A percentile compares a stretch with the other conserved stretches of the same genome.
These are phyloP conservation scores for Trimorus sp. DNA, from an alignment of 2,888 invertebrate species.

Conservation along the genomic window DNA sequence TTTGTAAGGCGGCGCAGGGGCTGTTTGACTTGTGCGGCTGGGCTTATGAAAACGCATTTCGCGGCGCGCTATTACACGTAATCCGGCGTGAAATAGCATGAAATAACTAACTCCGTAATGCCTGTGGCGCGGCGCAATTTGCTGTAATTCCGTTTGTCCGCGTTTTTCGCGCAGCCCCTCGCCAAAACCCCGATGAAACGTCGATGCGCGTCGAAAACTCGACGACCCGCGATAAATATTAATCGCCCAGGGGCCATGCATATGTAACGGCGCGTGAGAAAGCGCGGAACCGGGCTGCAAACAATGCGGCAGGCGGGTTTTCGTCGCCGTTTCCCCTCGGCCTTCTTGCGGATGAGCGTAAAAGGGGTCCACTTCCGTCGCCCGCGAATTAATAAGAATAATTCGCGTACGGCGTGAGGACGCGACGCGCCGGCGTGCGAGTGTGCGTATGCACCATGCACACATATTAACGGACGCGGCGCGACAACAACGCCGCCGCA, in stretches of 20 bases:
- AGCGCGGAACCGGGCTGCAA: not conserved
- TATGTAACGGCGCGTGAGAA: conserved; percentile 7
- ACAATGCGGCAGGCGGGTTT: not conserved
- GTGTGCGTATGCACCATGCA: conserved; percentile 27
- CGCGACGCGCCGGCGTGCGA: conserved; percentile 69
- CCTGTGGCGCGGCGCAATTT: conserved; percentile 15
- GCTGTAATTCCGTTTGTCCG: conserved; percentile 23
- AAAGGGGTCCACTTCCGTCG: conserved; percentile 40
- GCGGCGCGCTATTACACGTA: conserved; percentile 40
- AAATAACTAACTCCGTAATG: conserved; percentile 43
- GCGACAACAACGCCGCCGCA: conserved; percentile 26
- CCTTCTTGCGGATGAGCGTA: conserved; percentile 3
- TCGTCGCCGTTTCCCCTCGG: not conserved
- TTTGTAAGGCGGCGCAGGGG: not conserved
- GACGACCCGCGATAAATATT: conserved; percentile 19
- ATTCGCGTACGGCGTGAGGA: conserved; percentile 76
- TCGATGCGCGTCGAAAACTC: not conserved
- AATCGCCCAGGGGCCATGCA: conserved; percentile 12
- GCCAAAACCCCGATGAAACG: not conserved
- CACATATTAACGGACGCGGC: conserved; percentile 38
- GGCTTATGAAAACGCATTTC: conserved; percentile 43
- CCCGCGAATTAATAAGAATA: conserved; percentile 65
- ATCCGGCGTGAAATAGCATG: conserved; percentile 54
- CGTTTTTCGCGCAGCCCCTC: not conserved
- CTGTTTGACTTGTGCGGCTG: conserved; percentile 6